phyloP scores from a whole-genome alignment of 2,113 vertebrate species.

The Engraulis encrasicolus region DNA sequence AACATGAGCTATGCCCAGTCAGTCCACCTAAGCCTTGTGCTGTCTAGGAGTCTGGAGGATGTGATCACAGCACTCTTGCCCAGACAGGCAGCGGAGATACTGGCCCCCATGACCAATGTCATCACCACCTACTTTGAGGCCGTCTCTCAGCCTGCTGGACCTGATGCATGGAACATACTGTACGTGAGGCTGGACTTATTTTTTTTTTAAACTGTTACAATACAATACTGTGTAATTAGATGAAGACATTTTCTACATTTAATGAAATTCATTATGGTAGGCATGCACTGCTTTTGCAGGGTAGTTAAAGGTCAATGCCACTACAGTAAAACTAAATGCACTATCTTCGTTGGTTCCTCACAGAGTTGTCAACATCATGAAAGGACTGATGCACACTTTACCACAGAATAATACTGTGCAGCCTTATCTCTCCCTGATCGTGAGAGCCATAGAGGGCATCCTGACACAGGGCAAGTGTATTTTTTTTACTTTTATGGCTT shows the following conservation, averaged over 20 bases:
- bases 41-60: constrained; percentile 47
- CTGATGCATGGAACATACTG: constrained; percentile 66
- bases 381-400: constrained; percentile 58
- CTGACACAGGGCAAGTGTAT: constrained; percentile 65
- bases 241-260: too few species aligned
- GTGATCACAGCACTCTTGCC: constrained; percentile 53
- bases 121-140: constrained; percentile 63
- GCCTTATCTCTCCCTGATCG: constrained; percentile 56
- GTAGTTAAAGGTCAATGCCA: too few species aligned
- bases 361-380: constrained; percentile 69
- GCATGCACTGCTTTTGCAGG: too few species aligned
- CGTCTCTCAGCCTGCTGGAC: constrained; percentile 40
- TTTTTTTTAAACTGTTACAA: not conserved
- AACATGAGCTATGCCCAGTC: constrained; percentile 56
- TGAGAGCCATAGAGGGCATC: constrained; percentile 59
- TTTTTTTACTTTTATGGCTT: constrained; percentile 31
- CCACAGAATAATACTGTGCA: constrained; percentile 55
- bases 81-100: constrained; percentile 41
- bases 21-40: constrained; percentile 51
- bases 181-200: constrained; percentile 57
- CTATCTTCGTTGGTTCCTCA: constrained; percentile 13
- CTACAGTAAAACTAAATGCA: too few species aligned
- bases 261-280: too few species aligned
- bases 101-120: constrained; percentile 51
- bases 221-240: too few species aligned